Evolutionary conservation across 2,888 invertebrate species (phyloP).

Genomic region (Linnaemya vulpina): DNA sequence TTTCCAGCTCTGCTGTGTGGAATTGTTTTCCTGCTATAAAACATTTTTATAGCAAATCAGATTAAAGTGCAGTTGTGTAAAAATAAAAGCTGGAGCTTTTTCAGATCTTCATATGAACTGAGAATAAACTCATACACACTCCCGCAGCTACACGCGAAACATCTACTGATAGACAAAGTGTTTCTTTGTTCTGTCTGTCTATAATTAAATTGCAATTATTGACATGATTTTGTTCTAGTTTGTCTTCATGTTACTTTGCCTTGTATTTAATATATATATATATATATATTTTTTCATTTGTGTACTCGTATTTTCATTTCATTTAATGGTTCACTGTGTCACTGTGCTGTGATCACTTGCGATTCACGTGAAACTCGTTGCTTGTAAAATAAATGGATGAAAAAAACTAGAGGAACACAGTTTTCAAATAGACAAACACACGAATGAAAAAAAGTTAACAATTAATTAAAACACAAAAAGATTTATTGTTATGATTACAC

Average conservation of each 20-base stretch:
- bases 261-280: too few species aligned
- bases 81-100: slow-evolving; percentile 29
- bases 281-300: too few species aligned
- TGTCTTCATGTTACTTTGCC: slow-evolving; percentile 20
- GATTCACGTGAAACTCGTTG: slow-evolving; percentile 60
- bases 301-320: slow-evolving; percentile 19
- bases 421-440: neutral
- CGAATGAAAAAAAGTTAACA: neutral
- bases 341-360: slow-evolving; percentile 60
- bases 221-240: slow-evolving; percentile 62
- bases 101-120: neutral
- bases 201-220: slow-evolving; percentile 61
- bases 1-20: slow-evolving; percentile 22
- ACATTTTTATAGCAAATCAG: neutral
- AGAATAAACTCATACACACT: neutral
- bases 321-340: slow-evolving; percentile 56
- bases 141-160: neutral
- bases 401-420: neutral
- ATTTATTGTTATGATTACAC: neutral
- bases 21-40: slow-evolving; percentile 1
- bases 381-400: slow-evolving; percentile 2
- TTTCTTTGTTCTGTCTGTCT: slow-evolving; percentile 62
- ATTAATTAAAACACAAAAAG: slow-evolving; percentile 13
- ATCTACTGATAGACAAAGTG: slow-evolving; percentile 19
- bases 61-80: slow-evolving; percentile 29